Evolutionary conservation across 2,888 invertebrate genomes (phyloP).

Genomic region (Formica aserva): DNA sequence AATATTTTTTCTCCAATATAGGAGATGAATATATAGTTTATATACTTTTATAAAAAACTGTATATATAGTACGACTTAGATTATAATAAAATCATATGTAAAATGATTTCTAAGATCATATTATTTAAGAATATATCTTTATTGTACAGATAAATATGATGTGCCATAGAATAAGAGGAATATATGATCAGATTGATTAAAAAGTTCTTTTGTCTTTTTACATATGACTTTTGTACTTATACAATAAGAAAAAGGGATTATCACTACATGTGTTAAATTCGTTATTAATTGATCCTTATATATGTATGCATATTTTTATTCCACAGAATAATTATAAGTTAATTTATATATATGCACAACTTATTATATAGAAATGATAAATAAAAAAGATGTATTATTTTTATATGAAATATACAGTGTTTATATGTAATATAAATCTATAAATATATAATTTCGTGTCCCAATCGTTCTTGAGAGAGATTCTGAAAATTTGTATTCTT

Average conservation of each 20-base stretch:
- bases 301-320: not conserved
- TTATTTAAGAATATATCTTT: not conserved
- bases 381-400: not conserved
- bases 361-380: constrained; percentile 13
- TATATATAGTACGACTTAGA: not conserved
- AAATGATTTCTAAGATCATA: not conserved
- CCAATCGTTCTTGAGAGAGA: not conserved
- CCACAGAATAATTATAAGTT: not conserved
- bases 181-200: not conserved
- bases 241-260: not conserved
- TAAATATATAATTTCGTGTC: not conserved
- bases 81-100: not conserved
- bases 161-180: not conserved
- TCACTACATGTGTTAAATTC: not conserved
- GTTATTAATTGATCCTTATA: not conserved
- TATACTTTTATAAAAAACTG: not conserved
- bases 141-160: not conserved
- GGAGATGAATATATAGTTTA: not conserved
- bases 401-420: not conserved
- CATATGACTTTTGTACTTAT: not conserved
- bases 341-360: not conserved
- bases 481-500: not conserved
- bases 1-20: not conserved
- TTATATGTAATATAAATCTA: not conserved
- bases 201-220: not conserved